phyloP scores from a whole-genome alignment of 2,113 vertebrate species.

The Amia ocellicauda region DNA sequence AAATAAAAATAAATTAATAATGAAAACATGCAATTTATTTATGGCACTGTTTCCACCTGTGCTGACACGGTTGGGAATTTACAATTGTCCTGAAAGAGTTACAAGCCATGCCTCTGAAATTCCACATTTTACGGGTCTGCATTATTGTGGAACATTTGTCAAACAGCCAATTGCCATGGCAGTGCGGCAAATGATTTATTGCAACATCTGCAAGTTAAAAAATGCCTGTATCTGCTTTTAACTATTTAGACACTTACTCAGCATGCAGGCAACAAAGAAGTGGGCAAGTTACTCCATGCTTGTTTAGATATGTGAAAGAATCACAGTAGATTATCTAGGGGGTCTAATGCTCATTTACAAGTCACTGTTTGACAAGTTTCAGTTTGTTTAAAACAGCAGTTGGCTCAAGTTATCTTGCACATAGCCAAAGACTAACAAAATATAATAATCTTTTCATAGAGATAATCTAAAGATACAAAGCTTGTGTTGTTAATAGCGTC shows the following conservation, averaged over 20 bases:
- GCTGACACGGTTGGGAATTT: slow-evolving; percentile 69
- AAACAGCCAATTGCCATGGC: slow-evolving; percentile 71
- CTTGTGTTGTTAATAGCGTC: background rate
- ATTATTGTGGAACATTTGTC: slow-evolving; percentile 76
- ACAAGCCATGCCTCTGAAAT: slow-evolving; percentile 73
- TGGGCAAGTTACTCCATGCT: background rate
- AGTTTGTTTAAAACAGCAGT: background rate
- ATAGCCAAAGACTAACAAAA: background rate
- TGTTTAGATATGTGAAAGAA: background rate
- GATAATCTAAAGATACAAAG: background rate
- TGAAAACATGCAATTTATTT: slow-evolving; percentile 46
- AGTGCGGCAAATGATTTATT: slow-evolving; percentile 71
- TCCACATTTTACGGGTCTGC: slow-evolving; percentile 62
- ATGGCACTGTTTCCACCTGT: slow-evolving; percentile 71
- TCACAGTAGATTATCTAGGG: background rate
- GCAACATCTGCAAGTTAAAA: slow-evolving; percentile 67
- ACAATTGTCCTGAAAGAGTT: slow-evolving; percentile 70
- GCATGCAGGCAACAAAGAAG: slow-evolving; percentile 38
- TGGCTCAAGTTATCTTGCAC: background rate
- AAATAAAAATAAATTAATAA: slow-evolving; percentile 25
- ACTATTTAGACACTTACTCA: slow-evolving; percentile 41
- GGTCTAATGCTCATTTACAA: background rate
- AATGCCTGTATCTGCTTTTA: slow-evolving; percentile 50
- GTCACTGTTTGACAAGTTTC: background rate
- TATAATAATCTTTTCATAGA: background rate